phyloP scores from a whole-genome alignment of 2,888 invertebrate genomes.

The Leptopilina myrica region DNA sequence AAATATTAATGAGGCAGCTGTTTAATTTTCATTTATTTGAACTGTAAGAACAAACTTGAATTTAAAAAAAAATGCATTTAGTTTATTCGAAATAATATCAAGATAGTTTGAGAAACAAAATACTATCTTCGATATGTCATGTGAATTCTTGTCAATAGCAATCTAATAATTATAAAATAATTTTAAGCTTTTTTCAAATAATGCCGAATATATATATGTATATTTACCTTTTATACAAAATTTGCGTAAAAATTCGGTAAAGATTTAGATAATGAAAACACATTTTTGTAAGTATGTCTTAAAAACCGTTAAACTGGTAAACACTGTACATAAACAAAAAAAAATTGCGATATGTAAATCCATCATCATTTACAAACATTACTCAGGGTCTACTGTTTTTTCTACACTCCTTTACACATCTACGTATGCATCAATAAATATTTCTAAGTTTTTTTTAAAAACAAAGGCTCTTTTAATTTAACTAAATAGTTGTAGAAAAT shows the following conservation, averaged over 20 bases:
- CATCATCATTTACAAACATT: conserved; percentile 47
- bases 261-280: conserved; percentile 12
- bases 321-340: conserved; percentile 45
- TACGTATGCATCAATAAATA: conserved; percentile 52
- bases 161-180: background rate
- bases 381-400: conserved; percentile 51
- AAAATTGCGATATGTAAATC: conserved; percentile 41
- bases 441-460: conserved; percentile 52
- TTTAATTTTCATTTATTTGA: background rate
- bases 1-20: background rate
- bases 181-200: conserved; percentile 1
- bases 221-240: conserved; percentile 24
- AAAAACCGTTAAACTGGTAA: conserved; percentile 29
- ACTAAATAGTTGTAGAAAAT: background rate
- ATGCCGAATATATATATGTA: conserved; percentile 11
- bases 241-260: conserved; percentile 13
- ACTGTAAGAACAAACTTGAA: background rate
- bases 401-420: conserved; percentile 52
- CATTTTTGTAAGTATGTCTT: conserved; percentile 19
- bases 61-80: background rate
- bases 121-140: conserved; percentile 15
- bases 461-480: conserved; percentile 22
- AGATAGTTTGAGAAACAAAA: background rate
- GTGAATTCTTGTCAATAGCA: conserved; percentile 34
- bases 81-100: conserved; percentile 36